These are phyloP conservation scores for Himantopus leucocephalus DNA, from an alignment of 2,113 vertebrate genomes.

Conservation along the genomic window DNA sequence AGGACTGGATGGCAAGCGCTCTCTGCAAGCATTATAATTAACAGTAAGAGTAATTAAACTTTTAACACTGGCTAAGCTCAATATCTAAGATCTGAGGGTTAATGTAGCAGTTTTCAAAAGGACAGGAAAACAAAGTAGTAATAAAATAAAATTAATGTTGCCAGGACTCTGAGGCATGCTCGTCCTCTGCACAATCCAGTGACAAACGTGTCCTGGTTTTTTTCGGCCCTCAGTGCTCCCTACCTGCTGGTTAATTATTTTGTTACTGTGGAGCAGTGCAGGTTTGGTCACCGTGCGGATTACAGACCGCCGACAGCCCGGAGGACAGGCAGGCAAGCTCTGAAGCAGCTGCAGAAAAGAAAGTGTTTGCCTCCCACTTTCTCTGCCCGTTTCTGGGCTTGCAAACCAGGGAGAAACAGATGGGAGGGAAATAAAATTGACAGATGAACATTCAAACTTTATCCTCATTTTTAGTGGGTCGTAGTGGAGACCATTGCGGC, in stretches of 20 bases:
- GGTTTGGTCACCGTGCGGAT: neutral
- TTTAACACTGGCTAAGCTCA: neutral
- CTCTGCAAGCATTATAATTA: neutral
- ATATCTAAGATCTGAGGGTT: conserved; percentile 6
- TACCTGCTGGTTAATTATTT: neutral
- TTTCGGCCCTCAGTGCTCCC: neutral
- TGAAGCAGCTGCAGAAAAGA: neutral
- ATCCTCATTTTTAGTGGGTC: conserved; percentile 38
- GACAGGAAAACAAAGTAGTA: conserved; percentile 11
- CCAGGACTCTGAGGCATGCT: neutral
- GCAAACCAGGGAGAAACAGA: conserved; percentile 18
- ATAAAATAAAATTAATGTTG: neutral
- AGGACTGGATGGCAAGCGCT: neutral
- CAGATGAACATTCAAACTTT: conserved; percentile 53
- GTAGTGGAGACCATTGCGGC: neutral
- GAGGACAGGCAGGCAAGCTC: neutral
- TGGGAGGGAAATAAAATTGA: conserved; percentile 48
- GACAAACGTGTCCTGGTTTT: neutral
- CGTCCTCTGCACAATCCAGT: neutral
- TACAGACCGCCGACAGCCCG: neutral
- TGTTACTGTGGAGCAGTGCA: neutral
- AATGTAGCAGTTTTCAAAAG: conserved; percentile 22
- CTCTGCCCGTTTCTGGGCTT: neutral
- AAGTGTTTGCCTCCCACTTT: neutral
- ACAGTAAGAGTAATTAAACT: conserved; percentile 28